Base-by-base conservation (phyloP, 2,113 vertebrate species). In the Paedocypris sp. region DNA sequence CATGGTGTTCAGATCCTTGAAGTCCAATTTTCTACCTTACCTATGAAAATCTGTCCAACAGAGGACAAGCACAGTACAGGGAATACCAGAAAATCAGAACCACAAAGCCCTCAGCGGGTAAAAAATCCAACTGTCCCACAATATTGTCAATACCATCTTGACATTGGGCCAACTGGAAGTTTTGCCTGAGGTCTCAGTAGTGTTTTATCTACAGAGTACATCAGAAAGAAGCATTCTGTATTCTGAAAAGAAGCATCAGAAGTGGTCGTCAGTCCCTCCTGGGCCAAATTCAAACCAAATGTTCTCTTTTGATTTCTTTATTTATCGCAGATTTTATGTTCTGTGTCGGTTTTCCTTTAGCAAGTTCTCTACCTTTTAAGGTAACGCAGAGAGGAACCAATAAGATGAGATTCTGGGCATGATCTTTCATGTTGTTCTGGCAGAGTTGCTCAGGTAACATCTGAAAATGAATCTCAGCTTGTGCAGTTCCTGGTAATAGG, bases 231-330 rank as follows among this genome's bases (percentile, higher is more conserved):
- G 19, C 5, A 54, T 3, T 12, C 5, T 8, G 4, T 9, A 29
- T 9, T 22, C 31, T 38, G 41, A 22, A 22, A 48, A 12, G 15
- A 31, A 23, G 26, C 15, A 32, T 52, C 26, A 48, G 50, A 5
- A 39, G 50, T 32, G 47, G 41, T 51, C 31, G 18, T 50, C 47
- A 68, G 52, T 22, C 20, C 54, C 60, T 20, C 67, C 35, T 6
- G 10, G 64, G 54, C 57, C 59, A 59, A 76, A 79, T 61, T 67
- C 32, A 42, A 70, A 64, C 65, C 75, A 78, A 68, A 75, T 74
- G 70, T 70, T 59, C 66, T 63, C 43, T 36, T 67, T 53, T 66
- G 67, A 29, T 75, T 75, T 71, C 61, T 59, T 6, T 19, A 64
- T 19, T 26, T 7, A 35, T 41, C 49, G 16, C 51, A 38, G 16